Percentiles rank a stretch among this genome's conserved stretches.
These are phyloP conservation scores for Scolopax rusticola DNA, from an alignment of 2,797 vertebrate species.

Conservation along the genomic window DNA sequence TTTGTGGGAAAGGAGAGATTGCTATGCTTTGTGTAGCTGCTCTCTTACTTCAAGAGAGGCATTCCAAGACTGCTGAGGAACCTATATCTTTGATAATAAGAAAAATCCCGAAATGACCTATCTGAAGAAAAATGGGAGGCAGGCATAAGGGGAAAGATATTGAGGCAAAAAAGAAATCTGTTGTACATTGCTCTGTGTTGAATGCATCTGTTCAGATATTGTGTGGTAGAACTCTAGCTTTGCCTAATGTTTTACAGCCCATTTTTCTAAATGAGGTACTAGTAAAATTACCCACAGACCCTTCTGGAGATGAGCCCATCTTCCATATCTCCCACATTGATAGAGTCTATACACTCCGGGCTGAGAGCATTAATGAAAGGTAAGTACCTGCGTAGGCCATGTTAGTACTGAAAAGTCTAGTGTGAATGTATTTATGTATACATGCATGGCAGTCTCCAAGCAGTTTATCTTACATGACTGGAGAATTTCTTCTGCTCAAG, in stretches of 20 bases:
- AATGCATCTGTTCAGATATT: neutral
- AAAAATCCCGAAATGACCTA: neutral
- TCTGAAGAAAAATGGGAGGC: neutral
- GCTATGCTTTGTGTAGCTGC: neutral
- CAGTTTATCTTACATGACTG: neutral
- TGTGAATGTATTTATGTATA: neutral
- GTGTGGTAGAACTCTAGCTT: constrained; percentile 9
- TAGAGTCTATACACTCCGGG: constrained; percentile 94
- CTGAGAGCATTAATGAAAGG: constrained; percentile 97
- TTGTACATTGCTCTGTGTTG: neutral
- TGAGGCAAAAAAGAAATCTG: neutral
- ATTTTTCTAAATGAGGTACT: constrained; percentile 98
- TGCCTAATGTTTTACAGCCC: constrained; percentile 84
- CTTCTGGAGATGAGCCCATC: constrained; percentile 97
- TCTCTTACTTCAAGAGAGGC: neutral
- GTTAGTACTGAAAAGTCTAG: neutral
- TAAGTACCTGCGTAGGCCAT: constrained; percentile 34
- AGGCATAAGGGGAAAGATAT: neutral
- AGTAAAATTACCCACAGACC: constrained; percentile 96
- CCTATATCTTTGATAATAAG: neutral
- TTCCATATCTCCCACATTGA: constrained; percentile 99
- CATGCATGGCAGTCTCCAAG: neutral
- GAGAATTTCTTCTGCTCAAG: neutral
- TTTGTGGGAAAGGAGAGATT: neutral
- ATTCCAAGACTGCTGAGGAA: neutral